Evolutionary conservation across 2,888 invertebrate species (phyloP), one percentile per base, ranked within the genome.

Genomic region (Ganaspis brasiliensis): DNA sequence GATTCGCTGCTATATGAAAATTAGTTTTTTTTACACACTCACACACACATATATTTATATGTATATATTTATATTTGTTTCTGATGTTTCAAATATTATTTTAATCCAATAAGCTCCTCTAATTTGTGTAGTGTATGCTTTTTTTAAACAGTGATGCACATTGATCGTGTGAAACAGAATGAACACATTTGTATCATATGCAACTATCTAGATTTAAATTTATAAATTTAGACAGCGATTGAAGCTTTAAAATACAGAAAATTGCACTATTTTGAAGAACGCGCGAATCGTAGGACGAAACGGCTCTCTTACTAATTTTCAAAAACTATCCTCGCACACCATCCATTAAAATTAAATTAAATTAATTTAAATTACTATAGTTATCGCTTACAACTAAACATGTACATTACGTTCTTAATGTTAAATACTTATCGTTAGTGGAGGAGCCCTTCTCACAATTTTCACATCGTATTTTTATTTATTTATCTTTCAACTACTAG

Each of bases 341-440:
- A 67, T 67, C 21, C 63, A 67, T 45, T 67, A 40, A 9, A 63
- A 63, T 63, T 37, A 2, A 67, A 67, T 67, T 40, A 67, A 67
- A 67, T 67, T 24, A 67, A 67, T 67, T 67, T 67, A 67, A 67
- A 67, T 67, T 67, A 67, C 67, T 67, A 67, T 67, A 67, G 24
- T 67, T 67, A 45, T 67, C 45, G 67, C 67, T 67, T 67, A 67
- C 1, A 67, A 26, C n/a, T 67, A 67, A 40, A 67, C 67, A 67
- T 67, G 40, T 45, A 67, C 67, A 67, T 67, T 67, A 67, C 67
- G 45, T 45, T 45, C 67, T 67, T 49, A 67, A 67, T 45, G 3
- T 45, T 67, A 49, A 67, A 67, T 49, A 67, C 45, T 67, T 67
- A 67, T 67, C 16, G 24, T 4, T 14, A 67, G 67, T 67, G 24